phyloP scores from a whole-genome alignment of 2,888 invertebrate genomes.

The Acanthosepion esculentum region DNA sequence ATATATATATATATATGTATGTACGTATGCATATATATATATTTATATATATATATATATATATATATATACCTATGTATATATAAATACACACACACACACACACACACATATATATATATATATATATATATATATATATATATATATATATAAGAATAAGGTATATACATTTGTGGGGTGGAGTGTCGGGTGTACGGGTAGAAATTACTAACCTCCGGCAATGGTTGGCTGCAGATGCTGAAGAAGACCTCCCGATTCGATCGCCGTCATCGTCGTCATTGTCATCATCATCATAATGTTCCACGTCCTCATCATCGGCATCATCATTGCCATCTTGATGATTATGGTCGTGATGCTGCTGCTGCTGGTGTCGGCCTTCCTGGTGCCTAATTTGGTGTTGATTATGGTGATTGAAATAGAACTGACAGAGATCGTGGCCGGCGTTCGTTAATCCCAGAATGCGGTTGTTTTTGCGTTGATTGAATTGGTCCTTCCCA shows the following conservation, averaged over 20 bases:
- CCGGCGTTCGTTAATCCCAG: background rate
- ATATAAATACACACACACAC: too few species aligned
- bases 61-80: background rate
- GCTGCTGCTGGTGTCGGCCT: background rate
- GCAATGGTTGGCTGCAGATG: constrained; percentile 33
- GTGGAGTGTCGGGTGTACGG: background rate
- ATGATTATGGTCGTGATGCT: background rate
- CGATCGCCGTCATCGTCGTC: background rate
- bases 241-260: background rate
- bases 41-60: background rate
- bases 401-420: background rate
- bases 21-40: background rate
- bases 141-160: background rate
- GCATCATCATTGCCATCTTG: background rate
- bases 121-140: background rate
- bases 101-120: too few species aligned
- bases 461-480: background rate
- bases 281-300: background rate
- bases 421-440: background rate
- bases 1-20: too few species aligned
- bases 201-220: constrained; percentile 1
- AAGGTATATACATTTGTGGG: background rate
- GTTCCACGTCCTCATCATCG: background rate
- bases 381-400: background rate
- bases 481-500: background rate